Percentiles rank a stretch among this genome's conserved stretches.
phyloP scores from a whole-genome alignment of 2,113 vertebrate species.

The Ophthalmolycus amberensis region DNA sequence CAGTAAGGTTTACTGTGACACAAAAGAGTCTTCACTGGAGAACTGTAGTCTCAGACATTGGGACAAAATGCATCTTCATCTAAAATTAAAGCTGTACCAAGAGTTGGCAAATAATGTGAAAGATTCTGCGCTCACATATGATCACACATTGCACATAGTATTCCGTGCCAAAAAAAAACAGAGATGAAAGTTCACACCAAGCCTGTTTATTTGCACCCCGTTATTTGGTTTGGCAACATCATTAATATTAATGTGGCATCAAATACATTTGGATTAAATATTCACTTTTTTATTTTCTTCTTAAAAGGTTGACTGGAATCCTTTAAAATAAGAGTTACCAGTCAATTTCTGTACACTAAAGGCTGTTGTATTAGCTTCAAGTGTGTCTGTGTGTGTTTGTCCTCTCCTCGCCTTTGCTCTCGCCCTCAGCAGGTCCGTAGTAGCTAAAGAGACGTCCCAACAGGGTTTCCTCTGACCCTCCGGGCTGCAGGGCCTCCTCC shows the following conservation, averaged over 20 bases:
- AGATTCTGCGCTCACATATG: background rate
- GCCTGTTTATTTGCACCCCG: background rate
- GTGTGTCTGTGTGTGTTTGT: background rate
- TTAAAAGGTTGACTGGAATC: background rate
- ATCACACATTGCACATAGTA: background rate
- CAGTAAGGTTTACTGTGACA: background rate
- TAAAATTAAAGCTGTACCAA: background rate
- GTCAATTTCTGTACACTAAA: background rate
- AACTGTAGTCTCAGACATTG: background rate
- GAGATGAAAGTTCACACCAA: background rate
- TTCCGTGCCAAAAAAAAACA: background rate
- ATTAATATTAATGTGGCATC: background rate
- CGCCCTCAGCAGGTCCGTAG: constrained; percentile 92
- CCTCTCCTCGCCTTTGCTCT: constrained; percentile 86
- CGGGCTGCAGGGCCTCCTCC: constrained; percentile 91
- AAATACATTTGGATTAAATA: constrained; percentile 12
- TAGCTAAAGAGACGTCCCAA: constrained; percentile 93
- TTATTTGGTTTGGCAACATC: background rate
- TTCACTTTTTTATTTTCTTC: background rate
- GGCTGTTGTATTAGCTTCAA: background rate
- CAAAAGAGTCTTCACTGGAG: background rate
- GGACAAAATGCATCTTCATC: background rate
- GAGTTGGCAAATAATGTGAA: background rate
- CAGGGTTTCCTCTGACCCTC: constrained; percentile 88
- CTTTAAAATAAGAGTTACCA: background rate